A percentile compares a stretch with the other conserved stretches of the same genome.
Evolutionary conservation across 2,888 invertebrate species (phyloP).

Genomic region (Tigriopus californicus): DNA sequence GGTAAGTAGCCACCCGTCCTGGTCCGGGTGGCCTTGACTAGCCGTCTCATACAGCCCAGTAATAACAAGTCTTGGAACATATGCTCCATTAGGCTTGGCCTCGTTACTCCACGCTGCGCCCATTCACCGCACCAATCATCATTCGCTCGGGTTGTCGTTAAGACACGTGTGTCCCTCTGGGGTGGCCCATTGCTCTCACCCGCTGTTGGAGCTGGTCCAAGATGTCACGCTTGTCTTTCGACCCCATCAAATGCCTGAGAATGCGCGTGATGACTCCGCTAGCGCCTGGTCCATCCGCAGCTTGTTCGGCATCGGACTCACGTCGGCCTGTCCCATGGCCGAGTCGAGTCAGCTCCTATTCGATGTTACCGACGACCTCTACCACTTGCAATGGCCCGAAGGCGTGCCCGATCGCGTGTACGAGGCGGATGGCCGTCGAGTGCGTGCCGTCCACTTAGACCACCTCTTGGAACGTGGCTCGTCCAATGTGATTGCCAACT

Average conservation of each 20-base stretch:
- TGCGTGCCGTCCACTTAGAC: slow-evolving; percentile 51
- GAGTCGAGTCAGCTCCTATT: slow-evolving; percentile 56
- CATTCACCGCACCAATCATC: slow-evolving; percentile 79
- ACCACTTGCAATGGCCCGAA: slow-evolving; percentile 17
- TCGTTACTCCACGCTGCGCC: slow-evolving; percentile 71
- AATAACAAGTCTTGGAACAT: too few relatives aligned
- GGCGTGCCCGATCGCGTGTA: background rate
- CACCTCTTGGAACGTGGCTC: slow-evolving; percentile 29
- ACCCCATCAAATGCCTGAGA: slow-evolving; percentile 40
- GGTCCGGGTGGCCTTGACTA: too few relatives aligned
- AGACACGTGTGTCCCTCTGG: slow-evolving; percentile 46
- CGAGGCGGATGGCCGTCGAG: background rate
- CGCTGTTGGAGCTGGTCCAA: slow-evolving; percentile 59
- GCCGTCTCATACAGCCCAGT: too few relatives aligned
- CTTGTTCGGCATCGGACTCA: slow-evolving; percentile 66
- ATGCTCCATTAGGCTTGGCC: slow-evolving; percentile 52
- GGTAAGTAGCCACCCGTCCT: too few relatives aligned
- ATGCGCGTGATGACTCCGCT: slow-evolving; percentile 20
- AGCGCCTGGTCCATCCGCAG: slow-evolving; percentile 68
- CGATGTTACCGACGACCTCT: slow-evolving; percentile 42
- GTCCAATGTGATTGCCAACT: slow-evolving; percentile 45
- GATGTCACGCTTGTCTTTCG: slow-evolving; percentile 75
- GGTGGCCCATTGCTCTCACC: slow-evolving; percentile 32
- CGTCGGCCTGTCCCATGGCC: slow-evolving; percentile 62
- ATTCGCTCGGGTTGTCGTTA: slow-evolving; percentile 69